Base-by-base conservation (phyloP, 2,797 vertebrate genomes). In the Helostoma temminkii region DNA sequence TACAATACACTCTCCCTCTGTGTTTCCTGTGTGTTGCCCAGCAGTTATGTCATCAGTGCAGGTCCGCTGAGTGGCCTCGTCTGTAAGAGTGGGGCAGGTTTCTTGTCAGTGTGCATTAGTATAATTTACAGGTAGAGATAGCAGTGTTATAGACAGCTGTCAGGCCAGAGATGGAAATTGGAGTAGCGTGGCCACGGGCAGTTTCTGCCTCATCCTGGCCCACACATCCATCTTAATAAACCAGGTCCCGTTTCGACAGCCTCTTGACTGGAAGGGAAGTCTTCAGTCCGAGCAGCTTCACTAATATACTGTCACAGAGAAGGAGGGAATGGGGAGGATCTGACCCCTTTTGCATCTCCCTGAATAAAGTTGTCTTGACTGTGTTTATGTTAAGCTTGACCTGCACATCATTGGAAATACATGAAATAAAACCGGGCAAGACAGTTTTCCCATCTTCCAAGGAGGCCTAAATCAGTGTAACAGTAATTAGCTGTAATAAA, bases 91-190 rank as follows among this genome's bases (percentile, higher is more conserved):
- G 39, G 25, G 50, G 59, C 62, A 42, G 82, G 56, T 83, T 37
- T 79, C 75, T 62, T 90, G 93, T 92, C 89, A 71, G 61, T 57
- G 74, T 30, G 71, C 58, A 78, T 92, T 89, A 88, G 88, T 50
- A 76, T 93, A 84, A 92, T 91, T 89, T 75, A 76, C 89, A 90
- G 89, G 86, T 88, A 62, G 77, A 88, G 62, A 84, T 68, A n/a
- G 74, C 73, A 88, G 84, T 25, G 83, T 87, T 92, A 92, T 87
- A 90, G 92, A 92, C 92, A 93, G 91, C 92, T 93, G 92, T 92
- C 88, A 86, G 85, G 54, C 48, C 41, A 4, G 68, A 86, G 85
- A 78, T 42, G 55, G 71, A 75, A 77, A 45, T 67, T 43, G 66
- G 68, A 73, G 68, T 54, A 73, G 81, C 76, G 66, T 65, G 19